A percentile compares a stretch with the other conserved stretches of the same genome.
Conservation (phyloP, 2,797 vertebrate genomes). For the Saxicola maurus region DNA sequence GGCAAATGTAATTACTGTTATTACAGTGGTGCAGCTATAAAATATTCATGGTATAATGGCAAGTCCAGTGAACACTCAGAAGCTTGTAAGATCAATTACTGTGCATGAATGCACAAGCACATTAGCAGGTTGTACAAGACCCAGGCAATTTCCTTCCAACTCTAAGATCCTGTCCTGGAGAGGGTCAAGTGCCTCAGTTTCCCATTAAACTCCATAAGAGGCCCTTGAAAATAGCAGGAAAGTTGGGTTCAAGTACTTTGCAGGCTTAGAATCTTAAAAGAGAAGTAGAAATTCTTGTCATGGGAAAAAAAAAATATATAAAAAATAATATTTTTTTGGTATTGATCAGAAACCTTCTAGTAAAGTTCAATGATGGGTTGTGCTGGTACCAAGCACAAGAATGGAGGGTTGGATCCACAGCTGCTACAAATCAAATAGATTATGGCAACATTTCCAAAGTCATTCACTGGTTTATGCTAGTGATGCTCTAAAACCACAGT, state of each 20-base stretch:
- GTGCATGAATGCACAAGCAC: slow-evolving; percentile 31
- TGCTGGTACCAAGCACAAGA: background rate
- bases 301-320: accelerated
- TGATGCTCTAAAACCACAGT: background rate
- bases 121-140: background rate
- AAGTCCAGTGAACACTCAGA: slow-evolving; percentile 6
- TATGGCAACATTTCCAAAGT: background rate
- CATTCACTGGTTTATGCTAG: background rate
- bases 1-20: slow-evolving; percentile 57
- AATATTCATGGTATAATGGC: slow-evolving; percentile 52
- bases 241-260: background rate
- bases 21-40: slow-evolving; percentile 31
- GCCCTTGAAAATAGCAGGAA: background rate
- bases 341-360: background rate
- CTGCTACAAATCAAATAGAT: background rate
- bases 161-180: background rate
- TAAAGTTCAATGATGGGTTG: background rate
- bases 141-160: background rate
- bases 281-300: background rate
- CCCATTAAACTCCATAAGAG: background rate
- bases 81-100: slow-evolving; percentile 45
- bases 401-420: background rate
- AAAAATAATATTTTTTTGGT: accelerated
- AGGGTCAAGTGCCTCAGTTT: background rate
- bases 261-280: background rate